Percentiles rank a stretch among this genome's conserved stretches.
phyloP scores from a whole-genome alignment of 2,113 vertebrate genomes.

The Antigone vipio region DNA sequence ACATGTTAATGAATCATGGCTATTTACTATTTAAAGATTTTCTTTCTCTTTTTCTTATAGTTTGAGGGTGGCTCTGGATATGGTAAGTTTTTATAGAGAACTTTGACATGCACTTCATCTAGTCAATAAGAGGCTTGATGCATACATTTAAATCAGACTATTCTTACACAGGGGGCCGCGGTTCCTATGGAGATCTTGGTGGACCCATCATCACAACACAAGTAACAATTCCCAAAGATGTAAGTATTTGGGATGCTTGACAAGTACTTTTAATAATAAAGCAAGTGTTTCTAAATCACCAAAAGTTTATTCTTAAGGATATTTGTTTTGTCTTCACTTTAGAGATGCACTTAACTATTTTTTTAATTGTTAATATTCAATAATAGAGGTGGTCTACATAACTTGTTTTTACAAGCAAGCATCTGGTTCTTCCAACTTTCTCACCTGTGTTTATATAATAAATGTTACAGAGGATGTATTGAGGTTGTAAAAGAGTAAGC shows the following conservation, averaged over 20 bases:
- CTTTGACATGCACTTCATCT: conserved; percentile 23
- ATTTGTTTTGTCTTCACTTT: background rate
- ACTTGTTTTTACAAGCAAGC: background rate
- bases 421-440: background rate
- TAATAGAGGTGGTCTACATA: background rate
- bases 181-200: conserved; percentile 92
- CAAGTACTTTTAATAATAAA: background rate
- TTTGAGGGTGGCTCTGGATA: conserved; percentile 92
- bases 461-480: background rate
- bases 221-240: conserved; percentile 99
- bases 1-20: background rate
- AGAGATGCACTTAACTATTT: background rate
- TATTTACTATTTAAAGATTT: background rate
- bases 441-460: background rate
- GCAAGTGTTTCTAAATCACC: background rate
- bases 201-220: conserved; percentile 96
- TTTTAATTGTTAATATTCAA: background rate
- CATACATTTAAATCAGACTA: conserved; percentile 77
- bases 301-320: background rate
- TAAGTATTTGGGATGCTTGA: conserved; percentile 58
- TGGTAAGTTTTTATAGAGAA: conserved; percentile 81
- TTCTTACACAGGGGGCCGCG: conserved; percentile 85
- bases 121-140: conserved; percentile 50
- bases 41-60: conserved; percentile 28
- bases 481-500: background rate